These are phyloP conservation scores for Apteryx owenii DNA, from an alignment of 2,113 vertebrate genomes.

Conservation along the genomic window DNA sequence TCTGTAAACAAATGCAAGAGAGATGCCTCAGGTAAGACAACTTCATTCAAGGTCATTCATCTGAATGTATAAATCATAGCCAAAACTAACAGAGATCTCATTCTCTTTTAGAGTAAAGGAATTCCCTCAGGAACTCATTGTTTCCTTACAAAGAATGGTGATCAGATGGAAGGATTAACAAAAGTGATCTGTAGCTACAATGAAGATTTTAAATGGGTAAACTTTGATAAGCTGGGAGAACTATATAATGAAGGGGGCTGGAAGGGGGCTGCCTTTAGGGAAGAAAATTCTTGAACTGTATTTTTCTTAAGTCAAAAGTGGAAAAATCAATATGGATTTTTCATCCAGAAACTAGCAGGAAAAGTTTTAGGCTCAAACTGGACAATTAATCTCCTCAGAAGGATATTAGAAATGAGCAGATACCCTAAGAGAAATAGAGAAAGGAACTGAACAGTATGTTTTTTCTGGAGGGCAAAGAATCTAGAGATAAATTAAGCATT, in stretches of 20 bases:
- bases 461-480: neutral
- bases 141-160: neutral
- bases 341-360: neutral
- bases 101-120: neutral
- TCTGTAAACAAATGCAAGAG: neutral
- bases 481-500: neutral
- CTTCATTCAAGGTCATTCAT: neutral
- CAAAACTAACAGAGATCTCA: neutral
- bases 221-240: neutral
- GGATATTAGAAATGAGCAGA: neutral
- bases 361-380: neutral
- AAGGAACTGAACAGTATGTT: neutral
- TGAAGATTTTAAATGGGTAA: neutral
- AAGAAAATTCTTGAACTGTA: neutral
- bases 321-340: neutral
- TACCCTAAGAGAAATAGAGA: neutral
- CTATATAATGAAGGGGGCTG: neutral
- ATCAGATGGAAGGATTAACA: neutral
- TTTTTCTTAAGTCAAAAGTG: neutral
- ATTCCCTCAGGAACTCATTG: neutral
- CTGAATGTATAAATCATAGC: neutral
- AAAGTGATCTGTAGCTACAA: neutral
- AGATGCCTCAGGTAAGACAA: neutral
- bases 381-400: neutral
- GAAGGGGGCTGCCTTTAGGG: neutral